These are phyloP conservation scores for Epirrhoe tristata DNA, from an alignment of 2,888 invertebrate genomes.

Conservation along the genomic window DNA sequence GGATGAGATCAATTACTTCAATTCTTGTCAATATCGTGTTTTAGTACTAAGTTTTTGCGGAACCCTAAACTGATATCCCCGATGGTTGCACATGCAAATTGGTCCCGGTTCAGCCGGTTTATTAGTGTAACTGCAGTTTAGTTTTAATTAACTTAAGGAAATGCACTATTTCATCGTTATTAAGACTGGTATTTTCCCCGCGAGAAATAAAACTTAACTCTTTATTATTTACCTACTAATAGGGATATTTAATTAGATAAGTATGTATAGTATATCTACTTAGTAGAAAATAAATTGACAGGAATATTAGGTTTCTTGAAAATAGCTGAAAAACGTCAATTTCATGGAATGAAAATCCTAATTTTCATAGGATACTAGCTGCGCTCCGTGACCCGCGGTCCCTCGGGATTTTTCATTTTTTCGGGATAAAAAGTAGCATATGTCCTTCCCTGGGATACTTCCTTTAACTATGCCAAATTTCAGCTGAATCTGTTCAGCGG, in stretches of 20 bases:
- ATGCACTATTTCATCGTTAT: conserved; percentile 33
- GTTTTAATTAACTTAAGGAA: conserved; percentile 42
- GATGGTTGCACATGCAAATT: conserved; percentile 53
- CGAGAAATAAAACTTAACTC: background rate
- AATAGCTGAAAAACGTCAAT: too few species aligned
- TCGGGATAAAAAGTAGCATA: too few species aligned
- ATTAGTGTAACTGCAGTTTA: conserved; percentile 41
- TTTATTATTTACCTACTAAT: background rate
- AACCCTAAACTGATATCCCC: conserved; percentile 45
- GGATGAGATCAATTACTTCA: too few species aligned
- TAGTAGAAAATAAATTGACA: background rate
- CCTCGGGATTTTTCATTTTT: too few species aligned
- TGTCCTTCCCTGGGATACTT: too few species aligned
- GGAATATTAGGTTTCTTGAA: too few species aligned
- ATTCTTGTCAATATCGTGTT: too few species aligned
- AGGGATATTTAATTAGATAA: background rate
- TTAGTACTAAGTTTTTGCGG: conserved; percentile 5
- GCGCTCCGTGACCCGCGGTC: too few species aligned
- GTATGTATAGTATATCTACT: background rate
- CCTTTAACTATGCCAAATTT: too few species aligned
- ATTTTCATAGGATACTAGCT: too few species aligned
- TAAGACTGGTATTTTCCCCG: conserved; percentile 4
- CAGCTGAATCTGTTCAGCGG: too few species aligned
- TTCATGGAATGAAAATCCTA: too few species aligned
- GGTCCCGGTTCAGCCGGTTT: conserved; percentile 37